Base-by-base conservation (phyloP, 1,140 invertebrate species). In the Trachymyrmex septentrionalis region DNA sequence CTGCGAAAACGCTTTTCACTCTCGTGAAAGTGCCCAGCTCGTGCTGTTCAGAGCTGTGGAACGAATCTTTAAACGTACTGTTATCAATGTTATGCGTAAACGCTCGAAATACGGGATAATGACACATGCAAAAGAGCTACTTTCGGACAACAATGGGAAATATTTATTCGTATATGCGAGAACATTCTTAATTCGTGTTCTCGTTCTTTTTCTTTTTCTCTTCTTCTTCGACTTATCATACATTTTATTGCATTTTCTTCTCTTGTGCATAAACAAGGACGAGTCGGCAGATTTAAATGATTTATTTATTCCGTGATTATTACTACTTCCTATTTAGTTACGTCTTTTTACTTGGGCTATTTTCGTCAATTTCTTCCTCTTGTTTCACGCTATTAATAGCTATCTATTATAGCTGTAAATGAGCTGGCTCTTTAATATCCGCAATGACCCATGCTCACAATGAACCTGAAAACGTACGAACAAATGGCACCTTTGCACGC, bases 391-490 rank as follows among this genome's bases (percentile, higher is more conserved):
- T 95, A 95, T 95, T 95, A 93, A 95, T 95, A 94, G 93, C 90
- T 84, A 90, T 94, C 94, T 94, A 94, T 95, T 95, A 95, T 93
- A 94, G 92, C 93, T 92, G 93, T 86, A 94, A 94, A 95, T 94
- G 94, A 94, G 92, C 93, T 93, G 94, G 87, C 92, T 93, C 94
- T 95, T 95, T 94, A 94, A 95, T 95, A 95, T 95, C 93, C 94
- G 93, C 93, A 92, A 93, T 90, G 86, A 92, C 88, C 84, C 87
- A 76, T 82, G 90, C 77, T 87, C 89, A 91, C 80, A 87, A 86
- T 59, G 55, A 64, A 50, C 19, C 30, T 38, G 48, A 38, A 63
- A 63, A 53, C 24, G 0, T 30, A 21, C 48, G n/a, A 71, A 72
- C 5, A n/a, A 34, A 5, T 48, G 10, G 67, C 27, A 27, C 63